Percentiles rank a stretch among this genome's conserved stretches.
These are phyloP conservation scores for Umimayanthus kanabou DNA, from an alignment of 92 coral and sea anemone genomes.

Conservation along the genomic window DNA sequence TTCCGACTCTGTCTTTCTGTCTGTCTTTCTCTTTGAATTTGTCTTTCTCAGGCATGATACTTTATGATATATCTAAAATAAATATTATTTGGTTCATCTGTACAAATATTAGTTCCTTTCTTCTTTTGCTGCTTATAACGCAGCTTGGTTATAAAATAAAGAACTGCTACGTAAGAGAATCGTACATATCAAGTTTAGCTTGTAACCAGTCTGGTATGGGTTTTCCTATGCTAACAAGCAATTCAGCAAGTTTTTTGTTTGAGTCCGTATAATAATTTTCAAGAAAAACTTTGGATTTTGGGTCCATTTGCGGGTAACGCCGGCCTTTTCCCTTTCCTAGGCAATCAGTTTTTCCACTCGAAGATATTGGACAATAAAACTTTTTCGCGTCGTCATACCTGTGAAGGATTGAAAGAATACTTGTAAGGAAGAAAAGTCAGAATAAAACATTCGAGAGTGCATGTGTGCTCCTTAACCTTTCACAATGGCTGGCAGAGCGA, in stretches of 20 bases:
- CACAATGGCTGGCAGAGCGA: no score
- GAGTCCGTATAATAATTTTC: slow-evolving; percentile 79
- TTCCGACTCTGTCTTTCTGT: neutral
- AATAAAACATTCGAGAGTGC: no score
- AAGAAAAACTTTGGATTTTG: slow-evolving; percentile 67
- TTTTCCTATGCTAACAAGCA: slow-evolving; percentile 61
- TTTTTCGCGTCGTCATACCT: slow-evolving; percentile 86
- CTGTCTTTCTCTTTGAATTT: neutral
- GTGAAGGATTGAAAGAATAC: neutral
- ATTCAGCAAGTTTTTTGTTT: slow-evolving; percentile 69
- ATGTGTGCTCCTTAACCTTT: no score
- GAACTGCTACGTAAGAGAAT: neutral
- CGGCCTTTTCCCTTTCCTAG: slow-evolving; percentile 93
- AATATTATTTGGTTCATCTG: neutral
- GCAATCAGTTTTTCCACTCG: slow-evolving; percentile 67
- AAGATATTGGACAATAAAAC: slow-evolving; percentile 77
- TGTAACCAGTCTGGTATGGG: slow-evolving; percentile 87
- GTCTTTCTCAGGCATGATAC: neutral
- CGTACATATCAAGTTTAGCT: slow-evolving; percentile 17
- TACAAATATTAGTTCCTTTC: neutral
- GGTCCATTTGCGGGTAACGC: slow-evolving; percentile 74
- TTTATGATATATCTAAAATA: neutral
- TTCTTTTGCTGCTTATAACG: neutral
- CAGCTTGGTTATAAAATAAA: neutral
- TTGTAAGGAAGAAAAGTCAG: neutral